Base-by-base conservation (phyloP, 2,888 invertebrate species). In the Yponomeuta plumbellus region DNA sequence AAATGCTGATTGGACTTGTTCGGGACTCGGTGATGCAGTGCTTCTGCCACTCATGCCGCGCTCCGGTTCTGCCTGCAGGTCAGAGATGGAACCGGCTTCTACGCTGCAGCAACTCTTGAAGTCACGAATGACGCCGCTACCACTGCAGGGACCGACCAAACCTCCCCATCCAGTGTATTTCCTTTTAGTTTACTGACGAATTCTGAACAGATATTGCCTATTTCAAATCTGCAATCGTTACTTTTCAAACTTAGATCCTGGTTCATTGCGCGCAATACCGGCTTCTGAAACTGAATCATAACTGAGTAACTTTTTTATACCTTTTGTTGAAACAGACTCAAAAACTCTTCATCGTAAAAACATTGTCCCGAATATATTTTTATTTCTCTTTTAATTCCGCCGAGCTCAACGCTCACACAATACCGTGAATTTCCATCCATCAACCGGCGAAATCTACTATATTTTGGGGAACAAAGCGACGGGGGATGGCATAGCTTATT, bases 1-100 rank as follows among this genome's bases (percentile, higher is more conserved):
- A 78, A 85, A 97, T 97, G 97, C 92, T 97, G 93, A 96, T 97
- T 93, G 96, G 95, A 87, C 94, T 97, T 81, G 96, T 97, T 85
- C 95, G 96, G 90, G 96, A 97, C 90, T 97, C 97, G 86, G 96
- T 97, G 87, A 94, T 97, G 94, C 96, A 96, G 94, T 97, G 97
- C 93, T 97, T 97, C 93, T 97, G 97, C 93, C 96, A 97, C 92
- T 95, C 96, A 89, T 97, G 97, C 94, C 95, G 96, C 85, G 96
- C 96, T 79, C 96, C 97, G 74, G 92, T 93, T 77, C 86, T 96
- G 81, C 94, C 95, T 82, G 93, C 94, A 92, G 94, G 95, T 95
- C 93, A 93, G 94, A 85, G 75, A 66, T 71, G 69, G 44, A 20
- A 57, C 69, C 70, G 68, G 69, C 70, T 68, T 59, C 67, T 65